Evolutionary conservation across 2,797 vertebrate genomes (phyloP).

Genomic region (Dipus sagitta): DNA sequence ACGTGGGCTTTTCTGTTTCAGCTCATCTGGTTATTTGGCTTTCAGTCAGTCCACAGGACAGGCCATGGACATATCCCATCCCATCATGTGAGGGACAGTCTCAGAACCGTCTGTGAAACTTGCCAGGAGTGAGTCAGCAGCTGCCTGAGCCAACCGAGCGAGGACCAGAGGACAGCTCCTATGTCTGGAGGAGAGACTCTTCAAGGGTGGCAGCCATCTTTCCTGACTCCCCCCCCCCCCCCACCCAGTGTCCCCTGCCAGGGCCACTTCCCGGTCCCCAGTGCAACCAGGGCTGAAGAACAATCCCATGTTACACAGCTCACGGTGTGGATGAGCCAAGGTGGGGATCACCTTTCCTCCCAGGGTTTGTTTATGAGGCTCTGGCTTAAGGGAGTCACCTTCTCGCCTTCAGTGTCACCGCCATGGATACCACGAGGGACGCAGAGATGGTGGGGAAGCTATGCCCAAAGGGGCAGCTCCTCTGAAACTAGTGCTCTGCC

Average conservation of each 20-base stretch:
- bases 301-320: too few species aligned
- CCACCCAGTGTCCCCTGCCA: background rate
- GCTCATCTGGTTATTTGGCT: background rate
- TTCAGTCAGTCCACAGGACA: background rate
- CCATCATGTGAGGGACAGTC: background rate
- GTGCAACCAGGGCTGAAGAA: background rate
- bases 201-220: background rate
- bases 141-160: background rate
- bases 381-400: slow-evolving; percentile 95
- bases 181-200: background rate
- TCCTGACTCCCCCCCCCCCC: background rate
- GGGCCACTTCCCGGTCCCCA: background rate
- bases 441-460: slow-evolving; percentile 93
- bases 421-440: slow-evolving; percentile 95
- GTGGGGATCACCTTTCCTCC: slow-evolving; percentile 95
- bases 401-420: slow-evolving; percentile 95
- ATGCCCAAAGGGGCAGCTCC: slow-evolving; percentile 93
- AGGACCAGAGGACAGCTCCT: background rate
- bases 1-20: background rate
- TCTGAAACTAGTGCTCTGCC: slow-evolving; percentile 92
- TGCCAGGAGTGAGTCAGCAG: background rate
- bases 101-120: background rate
- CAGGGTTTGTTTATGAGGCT: slow-evolving; percentile 95
- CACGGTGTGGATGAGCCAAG: slow-evolving; percentile 91
- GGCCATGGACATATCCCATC: too few species aligned